Conservation (phyloP, 2,797 vertebrate genomes). For the Miichthys miiuy region DNA sequence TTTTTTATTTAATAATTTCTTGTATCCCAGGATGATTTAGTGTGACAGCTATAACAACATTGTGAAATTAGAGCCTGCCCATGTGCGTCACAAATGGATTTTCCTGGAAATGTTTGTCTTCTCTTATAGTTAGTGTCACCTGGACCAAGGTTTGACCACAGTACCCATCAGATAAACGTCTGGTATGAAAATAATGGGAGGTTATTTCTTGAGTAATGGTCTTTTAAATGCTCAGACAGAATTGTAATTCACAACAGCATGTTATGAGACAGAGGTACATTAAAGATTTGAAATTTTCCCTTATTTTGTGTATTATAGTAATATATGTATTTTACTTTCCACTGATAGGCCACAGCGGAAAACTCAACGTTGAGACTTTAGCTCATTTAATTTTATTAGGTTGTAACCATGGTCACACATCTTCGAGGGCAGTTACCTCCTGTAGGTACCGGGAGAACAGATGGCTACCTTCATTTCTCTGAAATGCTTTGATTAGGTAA, state of each 20-base stretch:
- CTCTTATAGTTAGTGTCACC: slow-evolving; percentile 1
- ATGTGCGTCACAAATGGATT: not conserved
- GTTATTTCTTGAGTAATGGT: not conserved
- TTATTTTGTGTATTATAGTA: not conserved
- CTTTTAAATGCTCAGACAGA: slow-evolving; percentile 3
- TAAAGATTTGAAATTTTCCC: not conserved
- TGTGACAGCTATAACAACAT: not conserved
- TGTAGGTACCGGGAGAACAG: slow-evolving; percentile 15
- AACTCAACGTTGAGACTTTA: not conserved
- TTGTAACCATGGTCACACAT: slow-evolving; percentile 1
- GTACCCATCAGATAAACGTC: slow-evolving; percentile 19
- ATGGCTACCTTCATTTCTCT: slow-evolving; percentile 23
- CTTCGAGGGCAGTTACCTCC: slow-evolving; percentile 18
- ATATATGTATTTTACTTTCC: not conserved
- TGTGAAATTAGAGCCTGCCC: slow-evolving; percentile 5
- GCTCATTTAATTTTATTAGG: not conserved
- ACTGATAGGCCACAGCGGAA: not conserved
- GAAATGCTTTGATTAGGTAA: slow-evolving; percentile 33
- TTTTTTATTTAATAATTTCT: not conserved
- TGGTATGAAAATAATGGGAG: slow-evolving; percentile 20
- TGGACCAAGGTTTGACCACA: not conserved
- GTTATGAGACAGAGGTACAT: not conserved
- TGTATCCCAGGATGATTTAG: not conserved
- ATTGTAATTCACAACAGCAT: not conserved
- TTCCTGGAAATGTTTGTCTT: slow-evolving; percentile 13